These are phyloP conservation scores for Drosophila lacertosa DNA, from an alignment of 1,140 invertebrate species.

Conservation along the genomic window DNA sequence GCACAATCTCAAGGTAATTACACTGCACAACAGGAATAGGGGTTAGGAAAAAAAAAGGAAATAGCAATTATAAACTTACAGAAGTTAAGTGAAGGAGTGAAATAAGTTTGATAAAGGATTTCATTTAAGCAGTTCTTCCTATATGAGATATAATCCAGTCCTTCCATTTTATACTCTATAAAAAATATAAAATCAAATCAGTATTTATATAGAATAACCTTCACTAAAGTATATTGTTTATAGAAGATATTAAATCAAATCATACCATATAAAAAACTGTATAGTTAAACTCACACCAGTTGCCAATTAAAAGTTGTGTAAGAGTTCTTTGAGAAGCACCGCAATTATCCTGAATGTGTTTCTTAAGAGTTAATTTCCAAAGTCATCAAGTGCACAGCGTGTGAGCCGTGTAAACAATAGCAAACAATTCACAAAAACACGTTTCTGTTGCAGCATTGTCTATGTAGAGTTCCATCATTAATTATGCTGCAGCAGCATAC, in stretches of 20 bases:
- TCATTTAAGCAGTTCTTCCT: too few relatives aligned
- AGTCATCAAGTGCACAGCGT: conserved; percentile 26
- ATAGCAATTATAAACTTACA: too few relatives aligned
- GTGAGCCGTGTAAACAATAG: conserved; percentile 23
- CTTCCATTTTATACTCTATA: too few relatives aligned
- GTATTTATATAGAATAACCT: too few relatives aligned
- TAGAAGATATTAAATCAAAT: too few relatives aligned
- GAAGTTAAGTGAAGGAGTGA: too few relatives aligned
- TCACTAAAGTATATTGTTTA: too few relatives aligned
- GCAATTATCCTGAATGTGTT: neutral
- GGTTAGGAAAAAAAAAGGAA: neutral
- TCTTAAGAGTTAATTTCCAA: conserved; percentile 8
- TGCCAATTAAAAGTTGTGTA: conserved; percentile 12
- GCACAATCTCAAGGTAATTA: conserved; percentile 60
- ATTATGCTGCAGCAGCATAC: conserved; percentile 14
- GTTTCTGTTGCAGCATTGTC: conserved; percentile 18
- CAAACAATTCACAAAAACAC: conserved; percentile 45
- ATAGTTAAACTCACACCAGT: neutral
- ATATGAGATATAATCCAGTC: too few relatives aligned
- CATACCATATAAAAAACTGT: too few relatives aligned
- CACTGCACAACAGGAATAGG: conserved; percentile 5
- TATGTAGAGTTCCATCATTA: conserved; percentile 14
- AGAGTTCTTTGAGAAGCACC: neutral
- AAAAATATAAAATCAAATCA: too few relatives aligned
- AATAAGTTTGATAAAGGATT: too few relatives aligned